Conservation (phyloP, 2,113 vertebrate species). For the Lamprotornis superbus region DNA sequence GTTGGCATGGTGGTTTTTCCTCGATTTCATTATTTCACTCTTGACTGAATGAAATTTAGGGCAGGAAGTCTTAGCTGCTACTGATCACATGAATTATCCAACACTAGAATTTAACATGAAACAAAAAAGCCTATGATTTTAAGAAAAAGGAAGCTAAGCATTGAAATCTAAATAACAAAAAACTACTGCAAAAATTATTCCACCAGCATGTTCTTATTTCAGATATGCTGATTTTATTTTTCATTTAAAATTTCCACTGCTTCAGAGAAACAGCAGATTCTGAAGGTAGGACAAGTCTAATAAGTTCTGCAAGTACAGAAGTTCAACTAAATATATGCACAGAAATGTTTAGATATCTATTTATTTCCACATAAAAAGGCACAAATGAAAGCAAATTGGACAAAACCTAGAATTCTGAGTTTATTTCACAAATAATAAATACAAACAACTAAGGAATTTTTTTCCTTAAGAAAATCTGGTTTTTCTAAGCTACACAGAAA, state of each 20-base stretch:
- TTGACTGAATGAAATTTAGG: background rate
- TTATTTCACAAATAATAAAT: constrained; percentile 57
- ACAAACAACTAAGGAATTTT: background rate
- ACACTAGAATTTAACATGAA: background rate
- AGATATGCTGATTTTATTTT: constrained; percentile 5
- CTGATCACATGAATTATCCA: background rate
- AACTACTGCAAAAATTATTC: background rate
- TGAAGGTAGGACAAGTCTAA: background rate
- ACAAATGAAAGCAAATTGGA: constrained; percentile 20
- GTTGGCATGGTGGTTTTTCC: background rate
- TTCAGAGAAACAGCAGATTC: background rate
- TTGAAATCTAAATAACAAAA: background rate
- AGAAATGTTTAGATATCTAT: background rate
- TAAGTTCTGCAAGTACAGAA: background rate
- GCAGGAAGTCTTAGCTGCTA: background rate
- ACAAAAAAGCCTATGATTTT: background rate
- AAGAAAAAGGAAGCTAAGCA: background rate
- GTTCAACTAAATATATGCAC: background rate
- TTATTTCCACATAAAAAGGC: constrained; percentile 11
- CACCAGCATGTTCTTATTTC: background rate
- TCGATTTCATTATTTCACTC: background rate
- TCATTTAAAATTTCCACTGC: background rate
- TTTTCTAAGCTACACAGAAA: background rate
- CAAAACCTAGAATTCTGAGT: background rate
- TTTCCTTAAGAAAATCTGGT: background rate